Conservation (phyloP, 2,888 invertebrate genomes). For the Xiphydria camelus region DNA sequence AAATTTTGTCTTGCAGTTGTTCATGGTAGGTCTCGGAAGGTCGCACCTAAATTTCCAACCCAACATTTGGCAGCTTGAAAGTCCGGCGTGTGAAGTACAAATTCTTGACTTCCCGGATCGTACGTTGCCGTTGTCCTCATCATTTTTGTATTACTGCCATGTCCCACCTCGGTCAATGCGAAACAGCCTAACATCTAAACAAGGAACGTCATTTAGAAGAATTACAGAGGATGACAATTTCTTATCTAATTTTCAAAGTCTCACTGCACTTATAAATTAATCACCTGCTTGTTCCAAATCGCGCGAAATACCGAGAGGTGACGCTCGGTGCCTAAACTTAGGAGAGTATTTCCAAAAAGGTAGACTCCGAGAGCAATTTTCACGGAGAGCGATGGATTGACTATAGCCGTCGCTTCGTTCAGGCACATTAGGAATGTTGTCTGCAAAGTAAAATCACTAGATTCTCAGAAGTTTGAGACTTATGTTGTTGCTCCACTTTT, state of each 20-base stretch:
- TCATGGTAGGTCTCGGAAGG: neutral
- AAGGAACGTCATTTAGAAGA: too few species aligned
- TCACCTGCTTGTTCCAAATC: slow-evolving; percentile 72
- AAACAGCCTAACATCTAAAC: slow-evolving; percentile 76
- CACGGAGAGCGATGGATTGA: slow-evolving; percentile 75
- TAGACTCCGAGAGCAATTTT: slow-evolving; percentile 78
- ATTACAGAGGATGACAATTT: too few species aligned
- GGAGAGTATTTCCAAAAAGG: slow-evolving; percentile 73
- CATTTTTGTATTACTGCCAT: slow-evolving; percentile 87
- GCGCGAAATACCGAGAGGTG: slow-evolving; percentile 72
- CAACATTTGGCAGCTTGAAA: slow-evolving; percentile 83
- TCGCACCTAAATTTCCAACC: slow-evolving; percentile 74
- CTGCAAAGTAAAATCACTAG: slow-evolving; percentile 52
- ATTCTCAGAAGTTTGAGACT: too few species aligned
- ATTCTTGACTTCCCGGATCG: slow-evolving; percentile 69
- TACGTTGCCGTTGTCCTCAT: slow-evolving; percentile 87
- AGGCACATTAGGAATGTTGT: slow-evolving; percentile 76
- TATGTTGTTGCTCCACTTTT: too few species aligned
- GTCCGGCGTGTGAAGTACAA: slow-evolving; percentile 75
- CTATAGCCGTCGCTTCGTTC: slow-evolving; percentile 73
- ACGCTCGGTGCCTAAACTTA: slow-evolving; percentile 76
- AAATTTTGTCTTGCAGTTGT: neutral
- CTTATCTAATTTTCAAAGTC: neutral
- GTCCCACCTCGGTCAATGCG: slow-evolving; percentile 86
- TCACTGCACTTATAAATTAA: neutral